These are phyloP conservation scores for Temnothorax nylanderi DNA, from an alignment of 1,140 invertebrate genomes.

Conservation along the genomic window DNA sequence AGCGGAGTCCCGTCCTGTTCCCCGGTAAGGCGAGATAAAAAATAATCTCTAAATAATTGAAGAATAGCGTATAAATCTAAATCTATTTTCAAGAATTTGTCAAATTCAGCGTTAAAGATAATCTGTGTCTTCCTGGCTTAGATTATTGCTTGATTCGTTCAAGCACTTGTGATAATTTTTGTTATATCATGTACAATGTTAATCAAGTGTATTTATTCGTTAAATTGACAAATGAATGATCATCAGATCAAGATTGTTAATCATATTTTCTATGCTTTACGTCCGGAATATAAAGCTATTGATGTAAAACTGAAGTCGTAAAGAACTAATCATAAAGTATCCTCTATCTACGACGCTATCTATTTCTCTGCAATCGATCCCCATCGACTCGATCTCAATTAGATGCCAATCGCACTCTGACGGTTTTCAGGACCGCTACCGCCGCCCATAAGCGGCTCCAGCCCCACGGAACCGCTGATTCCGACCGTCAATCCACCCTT, in stretches of 20 bases:
- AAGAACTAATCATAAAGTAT: background rate
- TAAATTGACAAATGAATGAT: background rate
- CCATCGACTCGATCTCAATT: background rate
- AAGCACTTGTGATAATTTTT: background rate
- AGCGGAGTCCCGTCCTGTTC: slow-evolving; percentile 86
- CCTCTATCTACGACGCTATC: background rate
- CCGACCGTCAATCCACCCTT: slow-evolving; percentile 71
- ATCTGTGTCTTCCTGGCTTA: background rate
- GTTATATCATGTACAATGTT: background rate
- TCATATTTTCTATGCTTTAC: background rate
- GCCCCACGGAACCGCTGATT: slow-evolving; percentile 77
- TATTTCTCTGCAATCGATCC: background rate
- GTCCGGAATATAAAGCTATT: background rate
- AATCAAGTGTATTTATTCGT: background rate
- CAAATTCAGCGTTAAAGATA: background rate
- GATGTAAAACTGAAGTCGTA: background rate
- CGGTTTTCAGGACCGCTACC: slow-evolving; percentile 76
- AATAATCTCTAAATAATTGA: background rate
- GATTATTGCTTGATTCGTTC: background rate
- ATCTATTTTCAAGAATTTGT: background rate
- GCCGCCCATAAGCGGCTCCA: slow-evolving; percentile 77
- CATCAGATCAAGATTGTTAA: background rate
- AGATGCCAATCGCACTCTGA: background rate
- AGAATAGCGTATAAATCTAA: background rate
- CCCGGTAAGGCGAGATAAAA: slow-evolving; percentile 78